Percentiles rank a stretch among this genome's conserved stretches.
These are phyloP conservation scores for Heliangelus exortis DNA, from an alignment of 2,797 vertebrate genomes.

Conservation along the genomic window DNA sequence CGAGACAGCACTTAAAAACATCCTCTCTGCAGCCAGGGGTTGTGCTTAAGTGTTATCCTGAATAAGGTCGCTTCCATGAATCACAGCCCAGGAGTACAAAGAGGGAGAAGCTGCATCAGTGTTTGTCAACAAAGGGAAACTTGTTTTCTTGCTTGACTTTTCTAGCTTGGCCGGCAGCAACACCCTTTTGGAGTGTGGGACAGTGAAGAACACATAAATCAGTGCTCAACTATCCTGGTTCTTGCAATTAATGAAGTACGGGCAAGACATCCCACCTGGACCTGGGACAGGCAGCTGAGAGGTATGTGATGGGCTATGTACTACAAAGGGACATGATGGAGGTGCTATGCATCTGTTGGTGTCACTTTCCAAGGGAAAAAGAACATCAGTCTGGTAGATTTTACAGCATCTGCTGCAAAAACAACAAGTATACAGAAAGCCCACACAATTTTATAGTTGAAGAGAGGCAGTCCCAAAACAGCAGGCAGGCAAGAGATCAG, in stretches of 20 bases:
- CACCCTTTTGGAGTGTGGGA: slow-evolving; percentile 29
- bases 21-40: background rate
- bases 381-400: background rate
- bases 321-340: background rate
- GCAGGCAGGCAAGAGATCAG: background rate
- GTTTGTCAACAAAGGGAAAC: background rate
- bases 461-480: background rate
- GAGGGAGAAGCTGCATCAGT: background rate
- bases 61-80: background rate
- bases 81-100: background rate
- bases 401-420: background rate
- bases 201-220: slow-evolving; percentile 71
- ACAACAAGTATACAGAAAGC: background rate
- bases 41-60: background rate
- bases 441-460: background rate
- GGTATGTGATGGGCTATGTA: background rate
- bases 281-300: slow-evolving; percentile 69
- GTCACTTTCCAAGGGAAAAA: background rate
- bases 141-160: background rate
- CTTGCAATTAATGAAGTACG: slow-evolving; percentile 68
- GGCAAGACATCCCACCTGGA: slow-evolving; percentile 70
- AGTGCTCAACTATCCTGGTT: slow-evolving; percentile 50
- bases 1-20: background rate
- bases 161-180: slow-evolving; percentile 14
- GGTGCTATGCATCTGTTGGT: background rate